Evolutionary conservation across 1,140 invertebrate genomes (phyloP).

Genomic region (Calliopsis andreniformis): DNA sequence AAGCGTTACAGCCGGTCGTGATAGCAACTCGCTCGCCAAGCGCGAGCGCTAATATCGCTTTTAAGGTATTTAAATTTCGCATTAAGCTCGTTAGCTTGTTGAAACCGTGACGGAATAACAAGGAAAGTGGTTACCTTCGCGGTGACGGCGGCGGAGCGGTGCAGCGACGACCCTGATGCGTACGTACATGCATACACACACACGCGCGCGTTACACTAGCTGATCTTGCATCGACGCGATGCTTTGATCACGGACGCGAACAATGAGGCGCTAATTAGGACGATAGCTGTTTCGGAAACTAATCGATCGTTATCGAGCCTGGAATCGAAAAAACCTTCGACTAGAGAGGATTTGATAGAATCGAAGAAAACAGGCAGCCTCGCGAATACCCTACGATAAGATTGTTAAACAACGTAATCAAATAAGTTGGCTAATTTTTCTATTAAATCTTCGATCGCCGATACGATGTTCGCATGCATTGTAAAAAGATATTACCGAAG

Average conservation of each 20-base stretch:
- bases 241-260: slow-evolving; percentile 50
- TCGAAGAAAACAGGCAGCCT: background rate
- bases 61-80: slow-evolving; percentile 53
- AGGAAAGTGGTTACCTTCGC: slow-evolving; percentile 9
- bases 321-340: slow-evolving; percentile 5
- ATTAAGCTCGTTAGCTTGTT: slow-evolving; percentile 24
- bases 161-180: slow-evolving; percentile 26
- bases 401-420: too few species aligned
- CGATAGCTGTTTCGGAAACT: slow-evolving; percentile 35
- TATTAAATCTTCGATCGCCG: background rate
- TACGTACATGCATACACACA: background rate
- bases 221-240: slow-evolving; percentile 5
- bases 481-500: too few species aligned
- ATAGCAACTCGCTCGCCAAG: background rate
- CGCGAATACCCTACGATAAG: too few species aligned
- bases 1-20: slow-evolving; percentile 39
- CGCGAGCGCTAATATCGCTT: slow-evolving; percentile 50
- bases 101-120: background rate
- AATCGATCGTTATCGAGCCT: slow-evolving; percentile 23
- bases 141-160: background rate
- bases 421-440: too few species aligned
- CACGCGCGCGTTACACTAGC: background rate
- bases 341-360: background rate
- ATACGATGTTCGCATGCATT: background rate
- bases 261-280: slow-evolving; percentile 49